Percentiles rank a stretch among this genome's conserved stretches.
Conservation (phyloP, 2,113 vertebrate genomes). For the Lasiurus cinereus region DNA sequence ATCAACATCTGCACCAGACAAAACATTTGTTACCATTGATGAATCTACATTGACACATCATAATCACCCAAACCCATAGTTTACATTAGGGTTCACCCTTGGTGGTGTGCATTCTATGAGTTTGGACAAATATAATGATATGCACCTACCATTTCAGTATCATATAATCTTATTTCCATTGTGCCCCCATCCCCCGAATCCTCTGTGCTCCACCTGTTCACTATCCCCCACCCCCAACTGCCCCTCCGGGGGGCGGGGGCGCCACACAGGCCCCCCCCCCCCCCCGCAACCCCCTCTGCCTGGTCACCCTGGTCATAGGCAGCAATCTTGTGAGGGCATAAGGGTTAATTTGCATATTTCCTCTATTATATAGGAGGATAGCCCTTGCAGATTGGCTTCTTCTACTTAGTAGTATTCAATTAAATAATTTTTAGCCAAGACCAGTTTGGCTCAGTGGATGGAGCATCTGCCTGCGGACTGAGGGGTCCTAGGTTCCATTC, state of each 20-base stretch:
- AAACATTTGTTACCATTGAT: background rate
- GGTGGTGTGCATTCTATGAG: background rate
- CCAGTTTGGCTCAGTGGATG: too few species aligned
- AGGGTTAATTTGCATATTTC: too few species aligned
- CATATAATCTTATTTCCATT: background rate
- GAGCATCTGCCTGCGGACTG: too few species aligned
- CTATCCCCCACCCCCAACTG: too few species aligned
- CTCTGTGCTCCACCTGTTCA: background rate
- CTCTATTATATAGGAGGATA: too few species aligned
- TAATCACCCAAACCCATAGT: background rate
- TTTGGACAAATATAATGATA: background rate
- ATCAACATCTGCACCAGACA: background rate
- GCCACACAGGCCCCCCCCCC: too few species aligned
- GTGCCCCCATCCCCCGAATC: too few species aligned
- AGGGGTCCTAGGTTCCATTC: too few species aligned
- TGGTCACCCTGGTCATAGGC: too few species aligned
- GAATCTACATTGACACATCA: background rate
- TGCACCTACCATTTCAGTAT: background rate
- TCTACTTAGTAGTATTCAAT: background rate
- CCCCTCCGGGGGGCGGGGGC: rapidly evolving
- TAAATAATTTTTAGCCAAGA: background rate
- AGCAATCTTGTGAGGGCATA: too few species aligned
- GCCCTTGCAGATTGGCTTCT: background rate
- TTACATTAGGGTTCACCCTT: background rate
- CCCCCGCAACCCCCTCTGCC: too few species aligned